Conservation (phyloP, 2,113 vertebrate species). For the Alligator mississippiensis region DNA sequence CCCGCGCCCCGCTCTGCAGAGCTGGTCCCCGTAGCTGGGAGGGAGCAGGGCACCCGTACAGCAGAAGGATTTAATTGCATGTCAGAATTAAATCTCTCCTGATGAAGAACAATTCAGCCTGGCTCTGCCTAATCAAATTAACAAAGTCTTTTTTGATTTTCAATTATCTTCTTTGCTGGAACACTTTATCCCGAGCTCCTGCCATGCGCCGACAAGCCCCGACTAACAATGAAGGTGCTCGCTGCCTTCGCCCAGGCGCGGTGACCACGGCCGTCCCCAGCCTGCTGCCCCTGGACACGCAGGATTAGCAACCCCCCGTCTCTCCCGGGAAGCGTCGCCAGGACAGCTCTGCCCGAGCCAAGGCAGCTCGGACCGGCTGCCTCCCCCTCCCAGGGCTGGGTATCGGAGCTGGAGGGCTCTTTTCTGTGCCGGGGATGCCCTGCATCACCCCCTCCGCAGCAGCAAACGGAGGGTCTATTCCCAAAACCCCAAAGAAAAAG, state of each 20-base stretch:
- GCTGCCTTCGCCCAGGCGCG: background rate
- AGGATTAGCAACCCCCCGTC: fast-evolving
- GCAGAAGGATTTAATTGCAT: conserved; percentile 87
- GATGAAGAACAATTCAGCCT: conserved; percentile 89
- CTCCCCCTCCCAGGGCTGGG: background rate
- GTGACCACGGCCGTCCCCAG: background rate
- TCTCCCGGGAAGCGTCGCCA: background rate
- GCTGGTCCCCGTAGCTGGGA: background rate
- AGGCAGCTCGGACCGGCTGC: too few species aligned
- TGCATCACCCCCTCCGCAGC: background rate
- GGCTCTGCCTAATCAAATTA: conserved; percentile 93
- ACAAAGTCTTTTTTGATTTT: conserved; percentile 95
- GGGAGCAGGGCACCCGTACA: conserved; percentile 64
- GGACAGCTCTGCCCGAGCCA: background rate
- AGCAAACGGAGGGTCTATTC: background rate
- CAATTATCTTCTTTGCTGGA: conserved; percentile 87
- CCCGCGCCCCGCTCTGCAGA: background rate
- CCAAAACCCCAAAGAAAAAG: fast-evolving
- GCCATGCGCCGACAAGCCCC: conserved; percentile 74
- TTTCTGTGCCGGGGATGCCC: background rate
- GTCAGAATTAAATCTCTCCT: conserved; percentile 94
- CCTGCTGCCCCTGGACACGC: background rate
- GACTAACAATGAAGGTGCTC: conserved; percentile 62
- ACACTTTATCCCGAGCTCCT: conserved; percentile 77
- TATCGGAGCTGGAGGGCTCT: background rate